A percentile compares a stretch with the other conserved stretches of the same genome.
phyloP scores from a whole-genome alignment of 35 echinoderm and acorn worm genomes.

The Holothuria glaberrima region DNA sequence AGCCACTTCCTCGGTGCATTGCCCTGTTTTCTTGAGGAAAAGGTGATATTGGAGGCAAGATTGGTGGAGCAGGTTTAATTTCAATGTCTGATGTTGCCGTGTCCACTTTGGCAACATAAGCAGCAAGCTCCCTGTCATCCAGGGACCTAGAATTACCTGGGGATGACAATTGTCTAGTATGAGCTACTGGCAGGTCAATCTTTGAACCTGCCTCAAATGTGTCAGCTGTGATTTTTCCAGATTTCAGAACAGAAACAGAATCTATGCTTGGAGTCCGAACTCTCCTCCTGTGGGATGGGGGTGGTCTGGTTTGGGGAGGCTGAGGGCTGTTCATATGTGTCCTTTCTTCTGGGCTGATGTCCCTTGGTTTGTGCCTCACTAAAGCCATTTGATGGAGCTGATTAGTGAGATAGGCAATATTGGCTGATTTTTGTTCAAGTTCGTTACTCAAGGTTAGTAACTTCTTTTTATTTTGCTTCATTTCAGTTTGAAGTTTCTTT shows the following conservation, averaged over 20 bases:
- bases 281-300: slow-evolving; percentile 39
- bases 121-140: slow-evolving; percentile 33
- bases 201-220: background rate
- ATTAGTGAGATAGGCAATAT: slow-evolving; percentile 81
- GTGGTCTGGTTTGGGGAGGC: slow-evolving; percentile 58
- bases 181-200: background rate
- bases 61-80: slow-evolving; percentile 73
- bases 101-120: slow-evolving; percentile 65
- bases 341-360: background rate
- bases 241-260: slow-evolving; percentile 8
- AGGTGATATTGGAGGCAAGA: slow-evolving; percentile 88
- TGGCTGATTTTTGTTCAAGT: slow-evolving; percentile 76
- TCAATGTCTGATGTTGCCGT: slow-evolving; percentile 56
- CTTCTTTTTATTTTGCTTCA: slow-evolving; percentile 70
- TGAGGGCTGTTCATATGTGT: slow-evolving; percentile 11
- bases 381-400: slow-evolving; percentile 81
- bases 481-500: slow-evolving; percentile 68
- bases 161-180: slow-evolving; percentile 30
- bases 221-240: background rate
- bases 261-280: slow-evolving; percentile 42
- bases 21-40: slow-evolving; percentile 32
- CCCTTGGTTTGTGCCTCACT: slow-evolving; percentile 36
- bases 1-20: background rate
- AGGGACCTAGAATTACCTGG: background rate
- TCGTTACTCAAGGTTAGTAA: slow-evolving; percentile 52